Evolutionary conservation across 2,797 vertebrate genomes (phyloP).

Genomic region (Enoplosus armatus): DNA sequence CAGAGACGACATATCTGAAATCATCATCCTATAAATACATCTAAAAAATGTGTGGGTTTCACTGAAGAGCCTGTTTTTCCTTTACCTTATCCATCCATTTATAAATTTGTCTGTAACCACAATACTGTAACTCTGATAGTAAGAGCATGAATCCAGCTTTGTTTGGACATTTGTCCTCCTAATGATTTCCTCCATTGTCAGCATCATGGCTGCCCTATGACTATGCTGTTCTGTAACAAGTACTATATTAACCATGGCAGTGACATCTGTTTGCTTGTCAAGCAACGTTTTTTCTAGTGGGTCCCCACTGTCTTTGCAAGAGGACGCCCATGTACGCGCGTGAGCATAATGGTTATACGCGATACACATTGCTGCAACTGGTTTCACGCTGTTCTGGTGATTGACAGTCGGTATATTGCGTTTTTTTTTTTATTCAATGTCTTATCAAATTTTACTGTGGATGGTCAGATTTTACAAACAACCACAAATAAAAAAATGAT

Average conservation of each 20-base stretch:
- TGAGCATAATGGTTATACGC: too few species aligned
- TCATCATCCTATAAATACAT: neutral
- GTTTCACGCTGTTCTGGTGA: neutral
- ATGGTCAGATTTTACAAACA: neutral
- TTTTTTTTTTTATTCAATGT: too few species aligned
- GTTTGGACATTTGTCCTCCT: neutral
- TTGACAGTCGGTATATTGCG: neutral
- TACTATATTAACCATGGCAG: neutral
- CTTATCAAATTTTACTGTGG: neutral
- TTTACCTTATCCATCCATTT: neutral
- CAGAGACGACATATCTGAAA: neutral
- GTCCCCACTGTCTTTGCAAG: neutral
- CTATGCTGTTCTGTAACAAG: neutral
- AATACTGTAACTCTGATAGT: neutral
- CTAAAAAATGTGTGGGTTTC: neutral
- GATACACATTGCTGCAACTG: neutral
- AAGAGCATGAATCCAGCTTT: neutral
- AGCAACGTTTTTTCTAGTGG: neutral
- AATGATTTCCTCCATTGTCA: neutral
- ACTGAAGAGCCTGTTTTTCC: neutral
- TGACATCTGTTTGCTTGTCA: neutral
- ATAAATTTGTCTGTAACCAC: neutral
- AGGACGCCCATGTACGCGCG: fast-evolving
- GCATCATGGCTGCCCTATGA: neutral
- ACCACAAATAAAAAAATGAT: neutral